Percentiles rank a stretch among this genome's conserved stretches.
phyloP scores from a whole-genome alignment of 2,888 invertebrate genomes.

The Crocallis elinguaria region DNA sequence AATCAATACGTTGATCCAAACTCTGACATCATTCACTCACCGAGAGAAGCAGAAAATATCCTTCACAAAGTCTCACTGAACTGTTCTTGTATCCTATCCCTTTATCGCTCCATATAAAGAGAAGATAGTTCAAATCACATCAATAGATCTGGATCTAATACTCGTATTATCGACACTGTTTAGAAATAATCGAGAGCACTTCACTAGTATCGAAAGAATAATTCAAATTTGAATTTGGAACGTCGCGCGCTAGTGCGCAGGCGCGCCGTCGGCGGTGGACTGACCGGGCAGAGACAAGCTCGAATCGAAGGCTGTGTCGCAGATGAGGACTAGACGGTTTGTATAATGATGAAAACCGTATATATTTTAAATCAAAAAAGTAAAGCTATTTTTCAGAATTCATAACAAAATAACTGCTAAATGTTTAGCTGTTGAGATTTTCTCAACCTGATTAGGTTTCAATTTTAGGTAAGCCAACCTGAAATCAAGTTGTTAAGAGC shows the following conservation, averaged over 20 bases:
- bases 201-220: slow-evolving; percentile 47
- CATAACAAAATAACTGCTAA: no score
- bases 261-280: slow-evolving; percentile 67
- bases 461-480: no score
- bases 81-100: slow-evolving; percentile 65
- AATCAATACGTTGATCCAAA: slow-evolving; percentile 19
- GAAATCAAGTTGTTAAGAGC: no score
- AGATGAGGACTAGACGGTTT: slow-evolving; percentile 55
- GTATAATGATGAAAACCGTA: no score
- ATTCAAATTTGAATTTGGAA: slow-evolving; percentile 38
- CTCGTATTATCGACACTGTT: slow-evolving; percentile 8
- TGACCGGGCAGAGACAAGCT: slow-evolving; percentile 52
- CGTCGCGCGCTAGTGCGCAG: slow-evolving; percentile 67
- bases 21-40: slow-evolving; percentile 41
- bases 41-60: slow-evolving; percentile 50
- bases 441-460: no score
- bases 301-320: slow-evolving; percentile 59
- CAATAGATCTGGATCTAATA: slow-evolving; percentile 35
- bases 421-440: no score
- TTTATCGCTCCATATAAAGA: slow-evolving; percentile 75
- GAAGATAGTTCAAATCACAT: slow-evolving; percentile 63
- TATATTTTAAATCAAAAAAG: no score
- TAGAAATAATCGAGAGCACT: slow-evolving; percentile 42
- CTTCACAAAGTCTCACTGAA: slow-evolving; percentile 52
- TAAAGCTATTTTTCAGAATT: no score